Evolutionary conservation across 2,113 vertebrate species (phyloP).

Genomic region (Thunnus maccoyii): DNA sequence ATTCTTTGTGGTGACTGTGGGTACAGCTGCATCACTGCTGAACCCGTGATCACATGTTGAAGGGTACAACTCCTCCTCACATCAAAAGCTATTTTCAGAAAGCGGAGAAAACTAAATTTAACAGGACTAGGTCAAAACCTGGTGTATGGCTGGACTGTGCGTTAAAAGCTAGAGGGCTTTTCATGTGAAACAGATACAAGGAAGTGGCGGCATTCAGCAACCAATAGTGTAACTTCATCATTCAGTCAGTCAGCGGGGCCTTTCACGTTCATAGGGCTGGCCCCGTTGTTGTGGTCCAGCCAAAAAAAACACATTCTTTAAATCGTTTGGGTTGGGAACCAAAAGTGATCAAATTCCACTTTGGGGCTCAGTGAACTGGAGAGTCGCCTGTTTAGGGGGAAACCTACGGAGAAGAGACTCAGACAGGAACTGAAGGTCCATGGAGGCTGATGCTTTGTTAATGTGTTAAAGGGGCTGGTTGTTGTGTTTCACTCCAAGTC

Average conservation of each 20-base stretch:
- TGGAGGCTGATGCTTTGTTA: constrained; percentile 35
- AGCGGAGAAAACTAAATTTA: neutral
- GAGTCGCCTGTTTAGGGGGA: constrained; percentile 15
- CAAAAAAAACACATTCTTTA: neutral
- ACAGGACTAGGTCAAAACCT: too few relatives aligned
- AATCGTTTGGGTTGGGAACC: neutral
- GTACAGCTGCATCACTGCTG: neutral
- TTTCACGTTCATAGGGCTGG: too few relatives aligned
- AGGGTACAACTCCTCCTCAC: neutral
- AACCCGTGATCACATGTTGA: neutral
- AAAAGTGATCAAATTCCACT: neutral
- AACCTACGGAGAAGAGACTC: constrained; percentile 27
- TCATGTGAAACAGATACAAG: too few relatives aligned
- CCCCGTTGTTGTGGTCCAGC: too few relatives aligned
- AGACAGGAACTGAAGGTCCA: constrained; percentile 20
- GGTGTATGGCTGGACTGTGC: too few relatives aligned
- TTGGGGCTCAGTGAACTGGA: too few relatives aligned
- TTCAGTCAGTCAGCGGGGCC: too few relatives aligned
- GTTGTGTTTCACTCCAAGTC: constrained; percentile 68
- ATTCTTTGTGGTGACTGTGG: neutral
- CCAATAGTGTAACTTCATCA: too few relatives aligned
- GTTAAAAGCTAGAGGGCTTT: too few relatives aligned
- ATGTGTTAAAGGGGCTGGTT: constrained; percentile 62
- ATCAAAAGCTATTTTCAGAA: neutral
- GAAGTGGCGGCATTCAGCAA: too few relatives aligned